Evolutionary conservation across 2,888 invertebrate species (phyloP).

Genomic region (Omphaloscelis lunosa): DNA sequence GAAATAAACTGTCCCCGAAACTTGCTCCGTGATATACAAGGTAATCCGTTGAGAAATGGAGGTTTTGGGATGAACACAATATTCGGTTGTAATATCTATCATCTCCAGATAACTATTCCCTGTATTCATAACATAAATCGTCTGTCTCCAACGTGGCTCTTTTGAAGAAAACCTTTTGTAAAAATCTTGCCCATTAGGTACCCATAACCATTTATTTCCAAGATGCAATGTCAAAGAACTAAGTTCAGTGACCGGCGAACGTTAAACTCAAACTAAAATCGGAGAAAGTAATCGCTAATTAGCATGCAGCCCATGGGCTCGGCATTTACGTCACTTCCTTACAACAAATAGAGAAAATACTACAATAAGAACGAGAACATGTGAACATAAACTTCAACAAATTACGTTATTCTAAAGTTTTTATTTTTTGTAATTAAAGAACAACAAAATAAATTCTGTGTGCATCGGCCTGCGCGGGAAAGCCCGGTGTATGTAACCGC

Average conservation of each 20-base stretch:
- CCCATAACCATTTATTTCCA: slow-evolving; percentile 3
- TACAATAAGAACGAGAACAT: slow-evolving; percentile 37
- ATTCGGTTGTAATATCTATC: too few species aligned
- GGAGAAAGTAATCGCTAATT: slow-evolving; percentile 81
- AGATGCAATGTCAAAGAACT: slow-evolving; percentile 49
- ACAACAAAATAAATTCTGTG: slow-evolving; percentile 58
- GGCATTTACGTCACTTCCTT: slow-evolving; percentile 74
- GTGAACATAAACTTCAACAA: slow-evolving; percentile 19
- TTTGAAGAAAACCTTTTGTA: not conserved
- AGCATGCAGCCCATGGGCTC: slow-evolving; percentile 75
- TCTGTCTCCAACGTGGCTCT: too few species aligned
- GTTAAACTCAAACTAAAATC: slow-evolving; percentile 63
- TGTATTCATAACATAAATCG: too few species aligned
- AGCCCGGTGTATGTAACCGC: slow-evolving; percentile 72
- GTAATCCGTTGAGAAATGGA: not conserved
- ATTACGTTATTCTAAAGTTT: not conserved
- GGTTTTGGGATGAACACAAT: not conserved
- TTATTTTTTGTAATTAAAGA: slow-evolving; percentile 36
- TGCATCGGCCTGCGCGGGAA: slow-evolving; percentile 70
- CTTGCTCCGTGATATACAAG: not conserved
- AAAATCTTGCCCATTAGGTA: not conserved
- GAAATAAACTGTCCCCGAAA: not conserved
- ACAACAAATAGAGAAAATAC: slow-evolving; percentile 56
- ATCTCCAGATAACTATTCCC: too few species aligned
- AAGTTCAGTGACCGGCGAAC: slow-evolving; percentile 62